These are phyloP conservation scores for Phymastichus coffea DNA, from an alignment of 1,140 invertebrate genomes.

Conservation along the genomic window DNA sequence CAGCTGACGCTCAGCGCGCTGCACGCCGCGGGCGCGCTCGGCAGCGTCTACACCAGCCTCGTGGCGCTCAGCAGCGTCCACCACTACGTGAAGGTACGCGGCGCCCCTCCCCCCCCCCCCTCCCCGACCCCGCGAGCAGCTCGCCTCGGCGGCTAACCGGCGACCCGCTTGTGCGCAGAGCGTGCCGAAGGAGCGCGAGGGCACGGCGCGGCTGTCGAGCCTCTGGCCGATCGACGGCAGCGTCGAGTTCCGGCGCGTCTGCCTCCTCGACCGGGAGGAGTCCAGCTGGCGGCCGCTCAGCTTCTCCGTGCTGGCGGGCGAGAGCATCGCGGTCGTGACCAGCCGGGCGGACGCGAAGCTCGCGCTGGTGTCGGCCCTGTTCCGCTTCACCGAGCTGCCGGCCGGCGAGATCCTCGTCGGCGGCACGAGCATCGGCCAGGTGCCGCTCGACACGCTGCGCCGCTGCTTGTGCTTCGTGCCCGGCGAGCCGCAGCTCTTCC, in stretches of 20 bases:
- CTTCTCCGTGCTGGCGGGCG: neutral
- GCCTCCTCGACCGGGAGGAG: conserved; percentile 14
- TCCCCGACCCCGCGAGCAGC: too few relatives aligned
- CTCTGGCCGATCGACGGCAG: conserved; percentile 25
- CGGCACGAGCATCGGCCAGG: conserved; percentile 27
- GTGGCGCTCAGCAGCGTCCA: conserved; percentile 31
- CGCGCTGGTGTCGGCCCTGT: conserved; percentile 32
- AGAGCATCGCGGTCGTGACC: conserved; percentile 1
- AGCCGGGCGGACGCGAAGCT: conserved; percentile 11
- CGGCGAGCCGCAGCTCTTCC: conserved; percentile 29
- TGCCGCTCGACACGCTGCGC: conserved; percentile 29
- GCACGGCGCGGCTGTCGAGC: neutral
- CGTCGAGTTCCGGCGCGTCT: conserved; percentile 16
- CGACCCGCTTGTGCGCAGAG: conserved; percentile 6
- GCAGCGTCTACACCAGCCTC: conserved; percentile 31
- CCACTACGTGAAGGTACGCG: conserved; percentile 32
- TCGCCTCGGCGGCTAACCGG: too few relatives aligned
- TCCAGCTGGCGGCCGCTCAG: neutral
- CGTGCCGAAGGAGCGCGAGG: conserved; percentile 21
- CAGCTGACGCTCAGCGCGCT: conserved; percentile 19
- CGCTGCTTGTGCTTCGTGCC: conserved; percentile 33
- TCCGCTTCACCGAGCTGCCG: conserved; percentile 32
- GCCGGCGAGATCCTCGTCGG: conserved; percentile 35
- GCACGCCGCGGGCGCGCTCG: conserved; percentile 24
- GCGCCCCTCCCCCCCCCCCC: too few relatives aligned